Evolutionary conservation across 2,113 vertebrate genomes (phyloP).

Genomic region (Zapornia atra): DNA sequence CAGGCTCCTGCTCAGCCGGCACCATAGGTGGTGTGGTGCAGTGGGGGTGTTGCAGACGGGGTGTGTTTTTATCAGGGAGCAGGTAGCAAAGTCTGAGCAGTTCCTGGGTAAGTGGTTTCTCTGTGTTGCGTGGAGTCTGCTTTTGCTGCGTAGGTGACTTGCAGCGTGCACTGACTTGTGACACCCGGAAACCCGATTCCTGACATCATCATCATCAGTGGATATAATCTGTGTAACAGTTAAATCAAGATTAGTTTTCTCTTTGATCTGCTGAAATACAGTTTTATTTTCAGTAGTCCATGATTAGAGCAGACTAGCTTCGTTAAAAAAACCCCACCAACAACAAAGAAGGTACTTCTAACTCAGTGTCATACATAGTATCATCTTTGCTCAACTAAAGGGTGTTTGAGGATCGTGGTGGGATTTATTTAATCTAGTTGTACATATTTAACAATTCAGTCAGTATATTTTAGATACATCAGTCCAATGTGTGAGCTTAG

Average conservation of each 20-base stretch:
- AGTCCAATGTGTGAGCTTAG: neutral
- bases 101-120: neutral
- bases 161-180: rapidly evolving
- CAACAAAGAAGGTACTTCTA: neutral
- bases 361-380: neutral
- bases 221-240: neutral
- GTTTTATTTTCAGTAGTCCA: neutral
- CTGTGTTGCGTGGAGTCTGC: rapidly evolving
- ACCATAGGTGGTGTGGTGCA: rapidly evolving
- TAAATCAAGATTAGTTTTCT: neutral
- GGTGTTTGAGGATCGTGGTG: neutral
- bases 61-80: neutral
- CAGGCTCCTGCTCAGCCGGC: rapidly evolving
- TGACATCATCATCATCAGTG: neutral
- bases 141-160: neutral
- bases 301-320: neutral
- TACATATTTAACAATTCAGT: neutral
- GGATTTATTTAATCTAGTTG: neutral
- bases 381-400: neutral
- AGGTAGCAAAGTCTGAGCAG: neutral
- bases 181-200: neutral
- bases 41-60: neutral
- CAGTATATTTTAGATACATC: neutral
- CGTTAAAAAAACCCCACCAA: neutral
- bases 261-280: neutral